Evolutionary conservation across 2,888 invertebrate genomes (phyloP).

Genomic region (Agrilus mali): DNA sequence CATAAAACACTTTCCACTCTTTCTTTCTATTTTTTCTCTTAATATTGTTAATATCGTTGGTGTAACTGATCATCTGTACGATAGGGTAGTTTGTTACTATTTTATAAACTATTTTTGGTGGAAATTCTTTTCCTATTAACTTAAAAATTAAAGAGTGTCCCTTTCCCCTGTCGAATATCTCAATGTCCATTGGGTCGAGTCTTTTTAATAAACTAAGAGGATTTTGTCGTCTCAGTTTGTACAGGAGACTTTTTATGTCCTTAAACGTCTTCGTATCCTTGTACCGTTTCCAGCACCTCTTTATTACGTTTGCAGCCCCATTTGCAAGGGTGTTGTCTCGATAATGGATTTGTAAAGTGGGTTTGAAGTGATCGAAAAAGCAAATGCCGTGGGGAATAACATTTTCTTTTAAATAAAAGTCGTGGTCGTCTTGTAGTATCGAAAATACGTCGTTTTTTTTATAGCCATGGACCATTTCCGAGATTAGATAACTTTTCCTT

Average conservation of each 20-base stretch:
- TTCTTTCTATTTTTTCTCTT: neutral
- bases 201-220: conserved; percentile 14
- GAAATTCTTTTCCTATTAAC: conserved; percentile 20
- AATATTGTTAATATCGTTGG: neutral
- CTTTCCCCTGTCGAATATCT: conserved; percentile 17
- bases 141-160: conserved; percentile 17
- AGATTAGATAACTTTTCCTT: neutral
- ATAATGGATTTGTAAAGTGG: no score
- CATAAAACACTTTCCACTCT: conserved; percentile 10
- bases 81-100: conserved; percentile 12
- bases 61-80: neutral
- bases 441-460: conserved; percentile 13
- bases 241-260: conserved; percentile 10
- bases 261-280: conserved; percentile 13
- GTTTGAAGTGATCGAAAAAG: neutral
- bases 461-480: conserved; percentile 8
- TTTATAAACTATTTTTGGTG: conserved; percentile 23
- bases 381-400: neutral
- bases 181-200: conserved; percentile 11
- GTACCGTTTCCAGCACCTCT: conserved; percentile 11
- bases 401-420: conserved; percentile 9
- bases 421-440: conserved; percentile 16
- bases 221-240: conserved; percentile 11
- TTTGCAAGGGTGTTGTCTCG: neutral
- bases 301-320: conserved; percentile 13